These are phyloP conservation scores for Neosilurus hyrtlii DNA, from an alignment of 2,797 vertebrate genomes.

Conservation along the genomic window DNA sequence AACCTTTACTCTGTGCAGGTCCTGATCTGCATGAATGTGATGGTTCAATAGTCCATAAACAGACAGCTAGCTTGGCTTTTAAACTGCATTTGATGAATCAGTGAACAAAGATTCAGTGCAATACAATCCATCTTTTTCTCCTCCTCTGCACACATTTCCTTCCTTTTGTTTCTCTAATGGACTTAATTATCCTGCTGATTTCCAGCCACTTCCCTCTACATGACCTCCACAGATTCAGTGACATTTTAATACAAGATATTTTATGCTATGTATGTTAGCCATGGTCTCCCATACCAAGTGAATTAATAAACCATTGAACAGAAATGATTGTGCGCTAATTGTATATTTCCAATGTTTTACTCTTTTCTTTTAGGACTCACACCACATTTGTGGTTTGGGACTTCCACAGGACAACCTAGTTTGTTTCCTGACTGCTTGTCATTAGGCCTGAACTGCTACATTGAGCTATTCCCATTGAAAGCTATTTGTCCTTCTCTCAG, in stretches of 20 bases:
- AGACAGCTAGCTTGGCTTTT: slow-evolving; percentile 36
- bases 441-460: slow-evolving; percentile 29
- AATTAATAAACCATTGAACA: background rate
- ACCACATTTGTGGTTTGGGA: slow-evolving; percentile 33
- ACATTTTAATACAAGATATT: slow-evolving; percentile 9
- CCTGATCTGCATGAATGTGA: slow-evolving; percentile 41
- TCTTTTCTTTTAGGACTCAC: slow-evolving; percentile 18
- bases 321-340: slow-evolving; percentile 9
- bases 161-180: slow-evolving; percentile 44
- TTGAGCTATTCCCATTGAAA: slow-evolving; percentile 18
- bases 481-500: slow-evolving; percentile 5
- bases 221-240: slow-evolving; percentile 11
- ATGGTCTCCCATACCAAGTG: background rate
- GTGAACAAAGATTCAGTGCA: slow-evolving; percentile 45
- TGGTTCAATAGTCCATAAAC: slow-evolving; percentile 49
- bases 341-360: background rate
- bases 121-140: slow-evolving; percentile 41
- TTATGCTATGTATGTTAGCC: slow-evolving; percentile 2
- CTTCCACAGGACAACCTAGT: slow-evolving; percentile 30
- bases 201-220: slow-evolving; percentile 34
- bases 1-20: slow-evolving; percentile 27
- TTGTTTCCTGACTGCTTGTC: slow-evolving; percentile 49
- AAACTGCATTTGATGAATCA: slow-evolving; percentile 43
- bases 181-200: slow-evolving; percentile 48
- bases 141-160: slow-evolving; percentile 39